Base-by-base conservation (phyloP, 2,888 invertebrate species). In the Papilio elwesi region DNA sequence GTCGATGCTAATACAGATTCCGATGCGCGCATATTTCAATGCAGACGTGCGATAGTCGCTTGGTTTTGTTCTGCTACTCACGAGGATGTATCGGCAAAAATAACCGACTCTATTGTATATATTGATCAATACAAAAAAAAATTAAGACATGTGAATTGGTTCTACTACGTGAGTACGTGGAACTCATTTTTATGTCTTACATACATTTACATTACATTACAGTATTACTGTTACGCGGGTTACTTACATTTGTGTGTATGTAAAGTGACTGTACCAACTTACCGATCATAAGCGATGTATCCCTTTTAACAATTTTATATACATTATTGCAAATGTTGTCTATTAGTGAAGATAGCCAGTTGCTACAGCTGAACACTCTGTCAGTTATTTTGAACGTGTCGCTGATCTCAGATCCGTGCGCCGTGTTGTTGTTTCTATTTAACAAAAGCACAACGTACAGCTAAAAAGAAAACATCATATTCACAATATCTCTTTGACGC, bases 281-380 rank as follows among this genome's bases (percentile, higher is more conserved):
- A 92, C 92, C 90, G 78, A 92, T 83, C 78, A 91, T 83, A 13
- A 83, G 47, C 1, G 91, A 90, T 0, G 89, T 90, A 74, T 92
- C 92, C 74, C 92, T 84, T 73, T 92, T 92, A 12, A 90, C 88
- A 74, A 92, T 89, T 78, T 87, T 90, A 74, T 87, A 89, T 0
- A 83, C 84, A 71, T 90, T 90, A 74, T 88, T 85, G 75, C 92
- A 92, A 73, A 92, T 83, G 49, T 85, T 87, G 75, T 82, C 85
- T 74, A 92, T 88, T n/a, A 89, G 76, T 16, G 80, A 83, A 0
- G 92, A 87, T 43, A 92, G 80, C 84, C 84, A 87, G 48, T 87
- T 84, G 78, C 92, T 92, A 74, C 92, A 92, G 52, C 81, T 85
- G 49, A 81, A 80, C 51, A 92, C 83, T 74, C 79, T 77, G 76